Percentiles rank a stretch among this genome's conserved stretches.
These are phyloP conservation scores for Eupithecia vulgata DNA, from an alignment of 2,888 invertebrate genomes.

Conservation along the genomic window DNA sequence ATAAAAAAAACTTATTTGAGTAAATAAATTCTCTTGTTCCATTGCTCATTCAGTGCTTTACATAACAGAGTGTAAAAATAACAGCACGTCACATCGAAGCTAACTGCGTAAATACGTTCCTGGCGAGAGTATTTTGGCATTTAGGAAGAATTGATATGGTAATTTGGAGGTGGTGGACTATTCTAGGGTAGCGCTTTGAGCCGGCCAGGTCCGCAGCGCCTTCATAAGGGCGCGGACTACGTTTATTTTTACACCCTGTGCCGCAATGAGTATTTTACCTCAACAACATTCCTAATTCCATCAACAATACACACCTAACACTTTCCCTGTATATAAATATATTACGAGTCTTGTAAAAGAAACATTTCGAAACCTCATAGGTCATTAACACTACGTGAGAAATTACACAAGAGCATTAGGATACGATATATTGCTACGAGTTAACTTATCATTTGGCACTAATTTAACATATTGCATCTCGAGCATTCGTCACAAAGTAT, in stretches of 20 bases:
- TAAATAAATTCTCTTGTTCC: conserved; percentile 84
- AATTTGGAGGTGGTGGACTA: conserved; percentile 47
- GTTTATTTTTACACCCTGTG: conserved; percentile 76
- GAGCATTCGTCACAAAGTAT: conserved; percentile 78
- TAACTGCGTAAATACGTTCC: conserved; percentile 45
- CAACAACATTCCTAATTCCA: conserved; percentile 80
- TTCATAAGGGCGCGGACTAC: conserved; percentile 45
- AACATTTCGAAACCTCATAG: conserved; percentile 81
- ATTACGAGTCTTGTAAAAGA: conserved; percentile 83
- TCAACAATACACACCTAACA: conserved; percentile 81
- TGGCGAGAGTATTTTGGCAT: conserved; percentile 49
- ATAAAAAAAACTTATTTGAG: conserved; percentile 79
- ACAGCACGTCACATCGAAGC: conserved; percentile 49
- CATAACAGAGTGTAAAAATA: conserved; percentile 80
- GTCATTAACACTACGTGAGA: conserved; percentile 82
- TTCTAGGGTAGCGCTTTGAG: conserved; percentile 47
- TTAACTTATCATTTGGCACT: conserved; percentile 85
- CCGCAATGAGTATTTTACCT: conserved; percentile 81
- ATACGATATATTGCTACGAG: conserved; percentile 83
- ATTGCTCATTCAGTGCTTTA: conserved; percentile 81
- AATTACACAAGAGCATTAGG: conserved; percentile 82
- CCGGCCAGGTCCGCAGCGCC: conserved; percentile 39
- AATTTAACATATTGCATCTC: conserved; percentile 84
- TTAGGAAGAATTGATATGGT: conserved; percentile 44
- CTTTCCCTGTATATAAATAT: conserved; percentile 83